phyloP scores from a whole-genome alignment of 2,888 invertebrate species.

The Fabriciana adippe region DNA sequence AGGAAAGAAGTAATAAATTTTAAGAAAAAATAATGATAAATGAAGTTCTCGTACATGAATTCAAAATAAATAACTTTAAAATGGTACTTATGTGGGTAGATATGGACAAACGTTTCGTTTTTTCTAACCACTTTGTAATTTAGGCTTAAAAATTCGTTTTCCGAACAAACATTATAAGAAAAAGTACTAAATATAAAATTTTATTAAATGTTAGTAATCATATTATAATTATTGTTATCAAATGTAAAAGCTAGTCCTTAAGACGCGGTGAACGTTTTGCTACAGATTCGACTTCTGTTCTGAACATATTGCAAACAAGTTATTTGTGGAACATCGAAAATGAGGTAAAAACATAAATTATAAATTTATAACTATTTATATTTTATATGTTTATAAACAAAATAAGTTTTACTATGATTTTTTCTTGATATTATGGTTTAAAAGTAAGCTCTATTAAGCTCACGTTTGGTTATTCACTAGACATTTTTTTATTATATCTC shows the following conservation, averaged over 20 bases:
- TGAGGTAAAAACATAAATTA: slow-evolving; percentile 12
- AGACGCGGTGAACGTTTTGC: slow-evolving; percentile 10
- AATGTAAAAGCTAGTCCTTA: slow-evolving; percentile 14
- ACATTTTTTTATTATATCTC: too few species aligned
- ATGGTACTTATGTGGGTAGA: too few species aligned
- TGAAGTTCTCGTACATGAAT: not conserved
- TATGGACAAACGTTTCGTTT: too few species aligned
- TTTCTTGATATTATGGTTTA: not conserved
- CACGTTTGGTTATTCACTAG: too few species aligned
- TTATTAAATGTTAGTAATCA: too few species aligned
- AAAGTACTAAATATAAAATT: too few species aligned
- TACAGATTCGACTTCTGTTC: slow-evolving; percentile 17
- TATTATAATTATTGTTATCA: not conserved
- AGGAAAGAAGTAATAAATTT: not conserved
- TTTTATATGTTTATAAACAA: not conserved
- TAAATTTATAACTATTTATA: not conserved
- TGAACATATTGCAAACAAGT: slow-evolving; percentile 20
- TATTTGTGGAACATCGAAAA: slow-evolving; percentile 15
- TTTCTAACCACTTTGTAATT: too few species aligned
- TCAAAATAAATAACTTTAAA: too few species aligned
- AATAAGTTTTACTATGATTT: not conserved
- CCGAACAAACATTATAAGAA: too few species aligned
- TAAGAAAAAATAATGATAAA: not conserved
- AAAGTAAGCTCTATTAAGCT: too few species aligned
- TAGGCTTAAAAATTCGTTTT: too few species aligned